Conservation (phyloP, 2,113 vertebrate species). For the Lophura nycthemera region DNA sequence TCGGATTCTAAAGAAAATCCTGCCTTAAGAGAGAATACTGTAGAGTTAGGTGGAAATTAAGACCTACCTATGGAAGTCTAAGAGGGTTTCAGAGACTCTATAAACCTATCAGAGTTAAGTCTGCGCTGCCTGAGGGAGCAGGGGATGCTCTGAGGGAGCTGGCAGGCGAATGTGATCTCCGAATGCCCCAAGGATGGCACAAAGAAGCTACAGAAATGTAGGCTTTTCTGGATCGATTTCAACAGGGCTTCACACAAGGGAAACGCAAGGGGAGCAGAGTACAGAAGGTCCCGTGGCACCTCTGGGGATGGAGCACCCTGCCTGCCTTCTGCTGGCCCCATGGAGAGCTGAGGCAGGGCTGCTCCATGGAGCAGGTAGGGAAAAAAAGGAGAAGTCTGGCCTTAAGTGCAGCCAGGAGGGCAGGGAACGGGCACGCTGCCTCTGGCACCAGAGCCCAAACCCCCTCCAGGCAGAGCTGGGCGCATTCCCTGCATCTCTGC, state of each 20-base stretch:
- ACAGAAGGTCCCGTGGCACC: neutral
- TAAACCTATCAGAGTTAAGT: conserved; percentile 39
- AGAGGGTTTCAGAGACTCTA: conserved; percentile 27
- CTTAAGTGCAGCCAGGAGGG: conserved; percentile 37
- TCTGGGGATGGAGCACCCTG: neutral
- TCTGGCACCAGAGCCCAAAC: neutral
- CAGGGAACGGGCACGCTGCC: neutral
- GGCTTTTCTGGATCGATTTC: neutral
- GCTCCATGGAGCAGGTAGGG: neutral
- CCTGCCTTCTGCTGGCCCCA: neutral
- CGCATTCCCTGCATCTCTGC: neutral
- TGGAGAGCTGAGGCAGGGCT: neutral
- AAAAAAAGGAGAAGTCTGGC: neutral
- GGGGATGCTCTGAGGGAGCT: neutral
- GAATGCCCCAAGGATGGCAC: neutral
- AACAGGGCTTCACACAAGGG: neutral
- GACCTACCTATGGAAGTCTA: conserved; percentile 35
- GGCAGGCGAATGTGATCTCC: neutral
- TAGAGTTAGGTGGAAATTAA: conserved; percentile 22
- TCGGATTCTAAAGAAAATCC: conserved; percentile 1
- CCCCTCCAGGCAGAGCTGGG: neutral
- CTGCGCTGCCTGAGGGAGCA: neutral
- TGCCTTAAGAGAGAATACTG: conserved; percentile 52
- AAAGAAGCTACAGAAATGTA: neutral
- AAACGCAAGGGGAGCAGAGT: neutral